Evolutionary conservation across 2,888 invertebrate genomes (phyloP), one percentile per base, ranked within the genome.

Genomic region (Prosapia bicincta): DNA sequence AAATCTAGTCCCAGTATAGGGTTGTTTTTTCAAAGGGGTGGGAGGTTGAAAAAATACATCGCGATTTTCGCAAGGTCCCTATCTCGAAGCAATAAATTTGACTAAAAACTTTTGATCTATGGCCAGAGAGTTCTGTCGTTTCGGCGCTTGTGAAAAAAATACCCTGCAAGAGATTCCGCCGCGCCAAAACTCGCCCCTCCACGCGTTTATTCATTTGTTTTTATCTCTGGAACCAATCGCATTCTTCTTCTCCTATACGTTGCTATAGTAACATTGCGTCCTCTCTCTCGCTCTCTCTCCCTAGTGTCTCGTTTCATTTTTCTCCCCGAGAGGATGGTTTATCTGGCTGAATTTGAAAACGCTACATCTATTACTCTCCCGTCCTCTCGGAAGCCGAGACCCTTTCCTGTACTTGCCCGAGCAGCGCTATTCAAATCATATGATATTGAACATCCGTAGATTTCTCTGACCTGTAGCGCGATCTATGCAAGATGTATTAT

Each of bases 81-180:
- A 80, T 80, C 81, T 79, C 80, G 75, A 76, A 78, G 80, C 79
- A 81, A 81, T 81, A 81, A 81, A 81, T 81, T 81, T 79, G 79
- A 79, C 80, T 79, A 78, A 78, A 79, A 79, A 79, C 79, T 79
- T 80, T 81, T 81, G 81, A 81, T 81, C 79, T 81, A 81, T 80
- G 80, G 79, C 78, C 79, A 30, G 69, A 69, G 30, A 43, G 68
- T 69, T 68, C 73, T 73, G 73, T 73, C 74, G 74, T 74, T 74
- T 66, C 74, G 69, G 74, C 74, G 68, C 73, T 28, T 65, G 43
- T 68, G 20, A 69, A 43, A 74, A 74, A 74, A 74, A 54, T 20
- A 54, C 69, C 43, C 54, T 69, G 69, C 23, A 74, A 69, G 69
- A 69, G 69, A 38, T 68, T 43, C 26, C 69, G 69, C 74, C 69